phyloP scores from a whole-genome alignment of 2,797 vertebrate species.

The Brachyalestes nurse region DNA sequence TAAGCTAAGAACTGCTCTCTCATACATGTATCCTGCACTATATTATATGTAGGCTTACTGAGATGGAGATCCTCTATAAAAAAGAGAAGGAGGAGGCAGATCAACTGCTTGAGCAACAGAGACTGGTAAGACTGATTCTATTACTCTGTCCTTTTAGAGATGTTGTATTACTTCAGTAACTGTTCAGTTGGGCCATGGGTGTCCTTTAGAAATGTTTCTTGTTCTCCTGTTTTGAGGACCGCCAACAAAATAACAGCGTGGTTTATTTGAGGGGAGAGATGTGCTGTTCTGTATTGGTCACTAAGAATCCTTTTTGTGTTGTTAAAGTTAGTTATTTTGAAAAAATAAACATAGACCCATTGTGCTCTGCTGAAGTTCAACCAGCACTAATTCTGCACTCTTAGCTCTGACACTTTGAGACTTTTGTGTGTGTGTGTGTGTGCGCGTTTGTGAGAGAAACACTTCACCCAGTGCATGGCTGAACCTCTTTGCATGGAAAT shows the following conservation, averaged over 20 bases:
- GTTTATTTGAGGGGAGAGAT: conserved; percentile 51
- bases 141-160: conserved; percentile 11
- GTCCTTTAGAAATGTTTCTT: conserved; percentile 6
- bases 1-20: conserved; percentile 14
- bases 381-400: conserved; percentile 88
- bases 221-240: conserved; percentile 13
- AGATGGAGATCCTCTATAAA: conserved; percentile 99
- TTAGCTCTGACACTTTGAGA: conserved; percentile 71
- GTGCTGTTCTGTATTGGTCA: conserved; percentile 43
- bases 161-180: conserved; percentile 3
- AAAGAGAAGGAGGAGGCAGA: conserved; percentile 99
- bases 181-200: neutral
- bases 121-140: conserved; percentile 86
- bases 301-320: neutral
- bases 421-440: conserved; percentile 59
- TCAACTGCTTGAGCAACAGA: conserved; percentile 96
- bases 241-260: neutral
- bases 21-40: conserved; percentile 35
- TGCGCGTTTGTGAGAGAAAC: conserved; percentile 55
- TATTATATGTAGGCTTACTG: conserved; percentile 85
- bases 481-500: conserved; percentile 88
- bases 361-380: conserved; percentile 82
- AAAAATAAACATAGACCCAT: conserved; percentile 48
- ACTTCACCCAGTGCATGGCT: conserved; percentile 89
- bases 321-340: conserved; percentile 35